phyloP scores from a whole-genome alignment of 2,113 vertebrate species.

The Leptodactylus fuscus region DNA sequence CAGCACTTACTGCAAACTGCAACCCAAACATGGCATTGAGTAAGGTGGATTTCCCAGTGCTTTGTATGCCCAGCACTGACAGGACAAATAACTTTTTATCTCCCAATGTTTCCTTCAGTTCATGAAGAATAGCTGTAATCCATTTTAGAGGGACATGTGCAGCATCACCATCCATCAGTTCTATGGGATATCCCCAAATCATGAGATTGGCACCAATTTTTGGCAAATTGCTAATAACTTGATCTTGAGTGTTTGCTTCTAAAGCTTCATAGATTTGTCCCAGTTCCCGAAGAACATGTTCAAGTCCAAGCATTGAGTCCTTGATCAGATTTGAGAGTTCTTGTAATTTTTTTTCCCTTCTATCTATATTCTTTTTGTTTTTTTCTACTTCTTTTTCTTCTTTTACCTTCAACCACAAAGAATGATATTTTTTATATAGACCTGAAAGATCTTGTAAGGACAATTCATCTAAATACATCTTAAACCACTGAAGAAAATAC shows the following conservation, averaged over 20 bases:
- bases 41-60: slow-evolving; percentile 79
- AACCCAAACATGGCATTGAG: slow-evolving; percentile 73
- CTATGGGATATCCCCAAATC: slow-evolving; percentile 72
- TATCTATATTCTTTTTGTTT: slow-evolving; percentile 46
- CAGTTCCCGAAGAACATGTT: slow-evolving; percentile 78
- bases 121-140: slow-evolving; percentile 75
- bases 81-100: slow-evolving; percentile 77
- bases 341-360: slow-evolving; percentile 64
- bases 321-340: slow-evolving; percentile 63
- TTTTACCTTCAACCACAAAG: slow-evolving; percentile 38
- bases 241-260: slow-evolving; percentile 43
- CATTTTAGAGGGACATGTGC: slow-evolving; percentile 77
- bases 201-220: slow-evolving; percentile 75
- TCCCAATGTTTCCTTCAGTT: slow-evolving; percentile 72
- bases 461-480: slow-evolving; percentile 64
- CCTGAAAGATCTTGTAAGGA: slow-evolving; percentile 59
- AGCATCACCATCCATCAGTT: slow-evolving; percentile 83
- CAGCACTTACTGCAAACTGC: slow-evolving; percentile 76
- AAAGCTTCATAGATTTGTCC: slow-evolving; percentile 78
- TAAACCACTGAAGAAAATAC: slow-evolving; percentile 74
- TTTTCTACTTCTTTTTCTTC: slow-evolving; percentile 63
- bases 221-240: slow-evolving; percentile 64
- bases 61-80: slow-evolving; percentile 76
- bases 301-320: slow-evolving; percentile 69
- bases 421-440: slow-evolving; percentile 65